Evolutionary conservation across 92 coral and sea anemone species (phyloP), one percentile per base, ranked within the genome.

Genomic region (Hydrozoanthus gracilis): DNA sequence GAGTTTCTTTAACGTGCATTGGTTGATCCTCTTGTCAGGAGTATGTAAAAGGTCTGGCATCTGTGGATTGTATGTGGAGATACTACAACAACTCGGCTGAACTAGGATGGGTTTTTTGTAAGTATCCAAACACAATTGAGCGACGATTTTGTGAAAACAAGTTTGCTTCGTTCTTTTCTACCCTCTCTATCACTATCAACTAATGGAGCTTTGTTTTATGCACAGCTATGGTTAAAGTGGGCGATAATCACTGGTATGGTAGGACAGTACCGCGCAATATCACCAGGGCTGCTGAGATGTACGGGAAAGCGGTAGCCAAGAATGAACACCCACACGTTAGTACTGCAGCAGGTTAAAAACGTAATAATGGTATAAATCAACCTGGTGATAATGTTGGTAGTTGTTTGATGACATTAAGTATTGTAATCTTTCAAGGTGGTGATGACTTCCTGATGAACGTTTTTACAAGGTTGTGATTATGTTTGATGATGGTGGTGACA

Each of bases 241-340:
- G 99, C 61, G 99, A 96, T 71, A 95, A 93, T 82, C 90, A 93
- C 82, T 96, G 99, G 99, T 96, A 96, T 78, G 99, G 99, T 46
- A 92, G 79, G 78, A 87, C 89, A 20, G 93, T 89, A 54, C 91
- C 95, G 45, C 90, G 76, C 27, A 92, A 95, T 88, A 86, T 94
- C 16, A 90, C 98, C 39, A 86, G 92, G 14, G 99, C 99, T 18
- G 99, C 92, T 17, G 90, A 78, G 71, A 94, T 96, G 94, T 96
- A 96, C 75, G 94, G 95, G 14, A 85, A 90, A 64, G 99, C 99
- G 44, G 99, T 94, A 6, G 87, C 94, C 56, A 96, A 96, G 86
- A 92, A 93, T 46, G 90, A 90, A 27, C 94, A 91, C 49, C 96
- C 99, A 51, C 98, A 94, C 69, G 98, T 94, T 83, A 88, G 88